phyloP scores from a whole-genome alignment of 53 echinoderm and acorn worm genomes.

The Apostichopus leukothele region DNA sequence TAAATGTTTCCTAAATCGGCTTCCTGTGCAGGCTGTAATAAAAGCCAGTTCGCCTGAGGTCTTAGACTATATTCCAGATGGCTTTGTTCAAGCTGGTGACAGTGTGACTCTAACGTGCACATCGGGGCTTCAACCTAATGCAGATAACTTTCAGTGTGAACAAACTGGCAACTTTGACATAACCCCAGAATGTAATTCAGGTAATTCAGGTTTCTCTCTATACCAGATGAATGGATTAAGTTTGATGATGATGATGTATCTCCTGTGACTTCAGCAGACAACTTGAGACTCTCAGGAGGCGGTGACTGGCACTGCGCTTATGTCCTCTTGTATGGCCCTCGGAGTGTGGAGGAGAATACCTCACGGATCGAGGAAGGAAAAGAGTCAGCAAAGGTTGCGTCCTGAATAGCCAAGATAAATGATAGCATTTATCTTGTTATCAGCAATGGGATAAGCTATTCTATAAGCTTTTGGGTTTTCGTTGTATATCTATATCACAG shows the following conservation, averaged over 20 bases:
- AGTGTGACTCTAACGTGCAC: neutral
- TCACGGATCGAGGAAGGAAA: neutral
- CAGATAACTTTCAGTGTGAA: neutral
- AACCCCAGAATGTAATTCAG: neutral
- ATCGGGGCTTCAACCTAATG: neutral
- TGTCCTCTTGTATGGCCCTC: conserved; percentile 86
- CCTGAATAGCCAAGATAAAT: neutral
- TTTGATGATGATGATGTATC: conserved; percentile 91
- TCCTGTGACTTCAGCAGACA: conserved; percentile 65
- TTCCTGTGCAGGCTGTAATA: neutral
- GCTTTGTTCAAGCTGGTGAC: conserved; percentile 36
- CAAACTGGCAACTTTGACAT: neutral
- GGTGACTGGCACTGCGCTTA: conserved; percentile 99
- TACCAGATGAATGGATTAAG: conserved; percentile 91
- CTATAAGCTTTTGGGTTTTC: no score
- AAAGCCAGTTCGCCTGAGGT: neutral
- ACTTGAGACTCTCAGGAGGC: conserved; percentile 87
- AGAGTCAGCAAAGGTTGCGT: neutral
- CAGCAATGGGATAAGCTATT: no score
- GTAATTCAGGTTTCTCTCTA: neutral
- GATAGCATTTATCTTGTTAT: no score
- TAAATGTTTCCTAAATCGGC: neutral
- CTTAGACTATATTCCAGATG: conserved; percentile 22
- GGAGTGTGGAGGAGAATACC: conserved; percentile 58
- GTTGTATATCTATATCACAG: no score